These are phyloP conservation scores for Silvanus unidentatus DNA, from an alignment of 2,888 invertebrate species.

Conservation along the genomic window DNA sequence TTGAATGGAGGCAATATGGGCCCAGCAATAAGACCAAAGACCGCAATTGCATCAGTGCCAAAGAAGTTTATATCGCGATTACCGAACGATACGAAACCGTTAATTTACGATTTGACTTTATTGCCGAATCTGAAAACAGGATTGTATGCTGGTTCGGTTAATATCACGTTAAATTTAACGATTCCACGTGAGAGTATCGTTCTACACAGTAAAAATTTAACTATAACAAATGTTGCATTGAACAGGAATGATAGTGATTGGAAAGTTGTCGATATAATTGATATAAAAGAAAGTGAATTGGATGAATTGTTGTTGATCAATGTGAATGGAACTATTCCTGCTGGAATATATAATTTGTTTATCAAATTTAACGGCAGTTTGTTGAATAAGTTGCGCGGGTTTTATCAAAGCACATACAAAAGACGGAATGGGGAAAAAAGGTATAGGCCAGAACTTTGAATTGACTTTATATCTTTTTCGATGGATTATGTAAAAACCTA, in stretches of 20 bases:
- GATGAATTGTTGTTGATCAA: slow-evolving; percentile 34
- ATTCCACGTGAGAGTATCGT: slow-evolving; percentile 25
- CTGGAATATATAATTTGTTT: slow-evolving; percentile 51
- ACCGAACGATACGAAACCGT: slow-evolving; percentile 54
- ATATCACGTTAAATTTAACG: slow-evolving; percentile 48
- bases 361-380: slow-evolving; percentile 60
- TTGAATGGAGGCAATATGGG: slow-evolving; percentile 18
- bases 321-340: slow-evolving; percentile 28
- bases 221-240: slow-evolving; percentile 30
- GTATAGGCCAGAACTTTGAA: slow-evolving; percentile 18
- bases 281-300: slow-evolving; percentile 30
- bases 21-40: not conserved
- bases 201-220: slow-evolving; percentile 36
- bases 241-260: slow-evolving; percentile 8
- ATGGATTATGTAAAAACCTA: not conserved
- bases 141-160: slow-evolving; percentile 54
- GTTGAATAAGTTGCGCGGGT: slow-evolving; percentile 60
- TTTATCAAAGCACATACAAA: slow-evolving; percentile 63
- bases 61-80: slow-evolving; percentile 47
- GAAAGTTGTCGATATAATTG: slow-evolving; percentile 23
- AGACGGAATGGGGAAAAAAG: slow-evolving; percentile 16
- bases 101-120: slow-evolving; percentile 59
- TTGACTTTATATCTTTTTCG: not conserved
- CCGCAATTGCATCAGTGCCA: not conserved
- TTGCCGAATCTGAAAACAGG: slow-evolving; percentile 58